Evolutionary conservation across 2,888 invertebrate species (phyloP).

Genomic region (Drosophila anomelani): DNA sequence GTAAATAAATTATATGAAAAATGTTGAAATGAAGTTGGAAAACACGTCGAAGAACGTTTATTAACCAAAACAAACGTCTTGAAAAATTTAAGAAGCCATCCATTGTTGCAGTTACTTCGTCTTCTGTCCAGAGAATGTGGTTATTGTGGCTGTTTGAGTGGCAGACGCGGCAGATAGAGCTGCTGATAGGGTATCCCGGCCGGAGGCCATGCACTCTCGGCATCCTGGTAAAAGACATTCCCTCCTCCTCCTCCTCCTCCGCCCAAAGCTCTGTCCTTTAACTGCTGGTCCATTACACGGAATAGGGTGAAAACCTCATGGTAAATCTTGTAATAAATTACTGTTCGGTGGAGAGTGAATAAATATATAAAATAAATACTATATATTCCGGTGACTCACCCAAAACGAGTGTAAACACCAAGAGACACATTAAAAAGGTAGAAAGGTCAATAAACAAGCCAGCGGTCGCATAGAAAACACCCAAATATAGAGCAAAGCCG

Average conservation of each 20-base stretch:
- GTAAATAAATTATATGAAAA: conserved; percentile 76
- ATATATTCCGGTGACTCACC: conserved; percentile 41
- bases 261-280: conserved; percentile 9
- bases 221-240: conserved; percentile 41
- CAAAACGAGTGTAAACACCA: conserved; percentile 59
- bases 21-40: conserved; percentile 49
- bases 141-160: conserved; percentile 46
- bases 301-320: conserved; percentile 74
- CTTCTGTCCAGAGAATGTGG: not conserved
- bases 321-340: conserved; percentile 71
- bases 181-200: conserved; percentile 52
- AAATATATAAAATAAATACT: not conserved
- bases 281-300: conserved; percentile 62
- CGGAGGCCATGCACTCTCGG: conserved; percentile 51
- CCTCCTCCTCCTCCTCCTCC: not conserved
- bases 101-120: not conserved
- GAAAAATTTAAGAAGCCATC: conserved; percentile 6
- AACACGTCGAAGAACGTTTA: conserved; percentile 18
- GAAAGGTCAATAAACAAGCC: conserved; percentile 71
- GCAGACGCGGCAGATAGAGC: conserved; percentile 55
- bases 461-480: conserved; percentile 63
- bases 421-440: conserved; percentile 64
- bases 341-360: conserved; percentile 17
- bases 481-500: conserved; percentile 65
- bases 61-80: conserved; percentile 28